Percentiles rank a stretch among this genome's conserved stretches.
phyloP scores from a whole-genome alignment of 2,797 vertebrate genomes.

The Pseudotriccus pelzelni region DNA sequence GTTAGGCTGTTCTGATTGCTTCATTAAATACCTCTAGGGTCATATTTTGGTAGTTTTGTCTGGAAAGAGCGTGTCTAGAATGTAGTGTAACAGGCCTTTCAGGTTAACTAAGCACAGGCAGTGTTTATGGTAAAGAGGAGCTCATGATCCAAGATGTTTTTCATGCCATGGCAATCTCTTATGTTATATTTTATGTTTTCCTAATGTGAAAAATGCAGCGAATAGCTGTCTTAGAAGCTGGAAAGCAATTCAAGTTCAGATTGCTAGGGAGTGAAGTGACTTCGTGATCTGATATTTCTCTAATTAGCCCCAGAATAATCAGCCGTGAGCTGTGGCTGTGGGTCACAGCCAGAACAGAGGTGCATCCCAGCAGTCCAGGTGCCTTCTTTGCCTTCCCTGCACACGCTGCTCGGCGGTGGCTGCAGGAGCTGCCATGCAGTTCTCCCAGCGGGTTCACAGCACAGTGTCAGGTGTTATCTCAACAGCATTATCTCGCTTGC shows the following conservation, averaged over 20 bases:
- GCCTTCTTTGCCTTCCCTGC: background rate
- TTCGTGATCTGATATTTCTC: background rate
- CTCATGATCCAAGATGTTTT: constrained; percentile 54
- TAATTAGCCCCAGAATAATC: background rate
- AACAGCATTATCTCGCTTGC: background rate
- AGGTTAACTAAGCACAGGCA: constrained; percentile 27
- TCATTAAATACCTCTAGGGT: constrained; percentile 45
- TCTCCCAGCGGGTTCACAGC: background rate
- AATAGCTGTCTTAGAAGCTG: background rate
- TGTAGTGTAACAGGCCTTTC: constrained; percentile 49
- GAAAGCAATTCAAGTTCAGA: background rate
- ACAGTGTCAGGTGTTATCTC: background rate
- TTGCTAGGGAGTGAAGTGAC: background rate
- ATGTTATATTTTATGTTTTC: background rate
- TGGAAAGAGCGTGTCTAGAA: constrained; percentile 63
- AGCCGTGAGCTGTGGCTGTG: background rate
- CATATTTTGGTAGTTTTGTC: constrained; percentile 64
- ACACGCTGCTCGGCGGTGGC: background rate
- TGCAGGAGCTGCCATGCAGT: background rate
- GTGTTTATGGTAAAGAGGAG: constrained; percentile 17
- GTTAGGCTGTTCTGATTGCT: constrained; percentile 35
- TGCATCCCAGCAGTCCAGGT: background rate
- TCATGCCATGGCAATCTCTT: constrained; percentile 36
- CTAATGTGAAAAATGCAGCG: background rate
- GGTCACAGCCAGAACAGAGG: background rate